Percentiles rank a stretch among this genome's conserved stretches.
Evolutionary conservation across 2,113 vertebrate species (phyloP).

Genomic region (Mandrillus leucophaeus): DNA sequence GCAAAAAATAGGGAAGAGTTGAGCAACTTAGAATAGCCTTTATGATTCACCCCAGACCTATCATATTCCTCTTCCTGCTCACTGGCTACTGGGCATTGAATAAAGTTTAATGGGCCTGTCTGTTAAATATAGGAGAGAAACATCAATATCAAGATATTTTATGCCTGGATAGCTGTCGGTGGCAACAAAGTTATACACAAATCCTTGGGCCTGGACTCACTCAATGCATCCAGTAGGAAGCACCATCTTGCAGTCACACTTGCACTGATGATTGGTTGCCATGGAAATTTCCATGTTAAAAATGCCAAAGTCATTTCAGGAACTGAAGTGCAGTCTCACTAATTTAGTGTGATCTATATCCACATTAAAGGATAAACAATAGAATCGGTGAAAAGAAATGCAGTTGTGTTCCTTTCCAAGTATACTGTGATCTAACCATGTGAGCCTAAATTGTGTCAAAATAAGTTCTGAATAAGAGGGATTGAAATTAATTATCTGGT

Average conservation of each 20-base stretch:
- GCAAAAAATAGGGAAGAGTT: slow-evolving; percentile 44
- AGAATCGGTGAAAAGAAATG: neutral
- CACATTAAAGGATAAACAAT: neutral
- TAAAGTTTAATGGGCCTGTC: slow-evolving; percentile 2
- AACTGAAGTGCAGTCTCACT: neutral
- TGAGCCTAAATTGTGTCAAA: neutral
- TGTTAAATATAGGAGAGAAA: slow-evolving; percentile 54
- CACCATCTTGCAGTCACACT: neutral
- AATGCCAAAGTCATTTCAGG: neutral
- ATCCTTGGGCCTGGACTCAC: neutral
- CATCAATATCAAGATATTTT: slow-evolving; percentile 1
- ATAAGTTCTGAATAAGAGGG: neutral
- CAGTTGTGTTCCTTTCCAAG: neutral
- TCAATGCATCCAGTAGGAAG: neutral
- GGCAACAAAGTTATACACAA: slow-evolving; percentile 3
- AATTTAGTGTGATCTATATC: neutral
- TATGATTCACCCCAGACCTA: slow-evolving; percentile 56
- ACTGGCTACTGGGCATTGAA: slow-evolving; percentile 10
- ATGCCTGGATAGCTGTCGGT: slow-evolving; percentile 22
- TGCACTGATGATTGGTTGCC: neutral
- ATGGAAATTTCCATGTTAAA: neutral
- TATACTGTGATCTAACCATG: neutral
- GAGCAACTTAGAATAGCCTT: slow-evolving; percentile 51
- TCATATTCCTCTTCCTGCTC: slow-evolving; percentile 39
- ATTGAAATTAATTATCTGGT: neutral